Percentiles rank a stretch among this genome's conserved stretches.
Evolutionary conservation across 2,888 invertebrate species (phyloP).

Genomic region (Caradrina kadenii): DNA sequence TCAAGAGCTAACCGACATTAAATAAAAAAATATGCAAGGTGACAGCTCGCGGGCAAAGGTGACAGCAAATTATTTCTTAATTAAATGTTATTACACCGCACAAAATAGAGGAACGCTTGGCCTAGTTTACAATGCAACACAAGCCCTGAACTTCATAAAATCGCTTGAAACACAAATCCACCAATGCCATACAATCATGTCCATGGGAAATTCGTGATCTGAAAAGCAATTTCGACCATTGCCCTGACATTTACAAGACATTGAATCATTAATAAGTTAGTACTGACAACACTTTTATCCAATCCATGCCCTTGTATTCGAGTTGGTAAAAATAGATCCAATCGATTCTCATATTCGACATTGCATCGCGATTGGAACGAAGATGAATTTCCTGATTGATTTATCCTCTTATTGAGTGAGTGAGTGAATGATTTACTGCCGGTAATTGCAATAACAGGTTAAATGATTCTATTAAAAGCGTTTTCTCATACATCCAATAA

Average conservation of each 20-base stretch:
- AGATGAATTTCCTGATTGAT: conserved; percentile 55
- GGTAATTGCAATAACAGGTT: conserved; percentile 27
- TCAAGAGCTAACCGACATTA: no score
- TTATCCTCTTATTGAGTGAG: conserved; percentile 32
- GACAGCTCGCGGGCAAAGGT: no score
- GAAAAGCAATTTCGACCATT: conserved; percentile 6
- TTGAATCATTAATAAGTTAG: conserved; percentile 33
- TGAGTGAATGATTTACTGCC: conserved; percentile 21
- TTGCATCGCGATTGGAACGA: conserved; percentile 36
- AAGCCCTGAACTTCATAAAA: no score
- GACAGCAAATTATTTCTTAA: no score
- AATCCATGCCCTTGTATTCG: conserved; percentile 8
- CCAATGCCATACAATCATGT: conserved; percentile 7
- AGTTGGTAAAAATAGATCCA: conserved; percentile 50
- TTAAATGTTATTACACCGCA: no score
- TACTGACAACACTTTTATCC: conserved; percentile 14
- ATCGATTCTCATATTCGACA: conserved; percentile 51
- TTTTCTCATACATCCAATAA: no score
- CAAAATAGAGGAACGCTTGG: no score
- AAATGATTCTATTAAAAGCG: background rate
- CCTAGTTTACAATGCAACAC: no score
- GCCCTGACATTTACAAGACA: conserved; percentile 35
- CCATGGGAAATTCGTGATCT: conserved; percentile 5
- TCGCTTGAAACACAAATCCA: background rate
- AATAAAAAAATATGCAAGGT: no score